Evolutionary conservation across 53 echinoderm and acorn worm genomes (phyloP).

Genomic region (Hippasteria phrygiana): DNA sequence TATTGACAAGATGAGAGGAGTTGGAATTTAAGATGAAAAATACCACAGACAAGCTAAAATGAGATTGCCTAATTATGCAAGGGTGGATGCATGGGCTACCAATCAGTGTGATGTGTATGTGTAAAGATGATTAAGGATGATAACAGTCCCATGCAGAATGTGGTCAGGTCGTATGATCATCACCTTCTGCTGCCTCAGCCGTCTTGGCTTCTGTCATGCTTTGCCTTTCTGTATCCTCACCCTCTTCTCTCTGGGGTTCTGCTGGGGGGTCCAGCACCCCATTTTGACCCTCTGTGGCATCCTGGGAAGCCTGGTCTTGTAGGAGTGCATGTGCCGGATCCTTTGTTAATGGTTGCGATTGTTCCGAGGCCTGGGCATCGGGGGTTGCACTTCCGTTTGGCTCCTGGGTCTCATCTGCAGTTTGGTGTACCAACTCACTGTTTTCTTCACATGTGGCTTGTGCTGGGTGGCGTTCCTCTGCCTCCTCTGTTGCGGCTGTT

Average conservation of each 20-base stretch:
- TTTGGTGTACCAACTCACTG: constrained; percentile 24
- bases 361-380: neutral
- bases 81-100: neutral
- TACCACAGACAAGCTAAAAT: neutral
- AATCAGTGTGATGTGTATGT: neutral
- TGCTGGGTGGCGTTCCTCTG: neutral
- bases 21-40: neutral
- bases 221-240: neutral
- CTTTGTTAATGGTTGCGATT: neutral
- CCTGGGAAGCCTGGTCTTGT: neutral
- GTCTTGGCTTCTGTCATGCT: constrained; percentile 22
- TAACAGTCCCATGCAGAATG: constrained; percentile 16
- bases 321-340: neutral
- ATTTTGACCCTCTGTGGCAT: neutral
- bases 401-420: constrained; percentile 12
- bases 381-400: constrained; percentile 9
- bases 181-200: constrained; percentile 11
- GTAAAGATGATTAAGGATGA: neutral
- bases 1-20: too few species aligned
- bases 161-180: neutral
- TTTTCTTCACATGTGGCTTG: constrained; percentile 17
- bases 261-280: neutral
- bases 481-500: constrained; percentile 10
- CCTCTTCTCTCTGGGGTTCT: constrained; percentile 4
- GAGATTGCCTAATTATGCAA: constrained; percentile 19